Evolutionary conservation across 2,888 invertebrate genomes (phyloP).

Genomic region (Lucinisca nassula): DNA sequence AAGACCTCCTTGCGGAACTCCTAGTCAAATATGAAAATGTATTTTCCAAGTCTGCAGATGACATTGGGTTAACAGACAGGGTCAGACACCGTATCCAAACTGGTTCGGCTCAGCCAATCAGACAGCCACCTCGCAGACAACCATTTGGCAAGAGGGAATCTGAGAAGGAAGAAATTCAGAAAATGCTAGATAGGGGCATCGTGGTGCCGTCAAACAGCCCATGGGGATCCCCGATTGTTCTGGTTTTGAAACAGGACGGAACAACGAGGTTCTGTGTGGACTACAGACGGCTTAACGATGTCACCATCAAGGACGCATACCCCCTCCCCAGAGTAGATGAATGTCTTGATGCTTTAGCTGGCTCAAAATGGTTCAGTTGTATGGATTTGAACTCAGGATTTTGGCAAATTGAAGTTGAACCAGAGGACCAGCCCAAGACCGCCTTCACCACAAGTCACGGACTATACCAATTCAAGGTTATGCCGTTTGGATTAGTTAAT

Average conservation of each 20-base stretch:
- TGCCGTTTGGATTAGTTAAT: slow-evolving; percentile 50
- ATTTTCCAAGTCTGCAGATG: slow-evolving; percentile 45
- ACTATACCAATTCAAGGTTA: slow-evolving; percentile 39
- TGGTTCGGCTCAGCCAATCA: slow-evolving; percentile 33
- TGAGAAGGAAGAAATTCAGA: slow-evolving; percentile 38
- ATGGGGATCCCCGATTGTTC: slow-evolving; percentile 63
- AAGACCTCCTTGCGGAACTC: not conserved
- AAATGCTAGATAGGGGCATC: slow-evolving; percentile 45
- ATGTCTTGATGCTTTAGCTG: slow-evolving; percentile 54
- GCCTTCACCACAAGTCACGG: slow-evolving; percentile 47
- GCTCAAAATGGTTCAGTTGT: slow-evolving; percentile 52
- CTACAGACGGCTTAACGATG: slow-evolving; percentile 44
- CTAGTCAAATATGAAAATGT: slow-evolving; percentile 33
- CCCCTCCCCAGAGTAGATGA: slow-evolving; percentile 62
- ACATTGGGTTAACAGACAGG: slow-evolving; percentile 42
- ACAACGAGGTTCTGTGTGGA: slow-evolving; percentile 53
- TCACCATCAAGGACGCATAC: slow-evolving; percentile 51
- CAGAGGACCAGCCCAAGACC: slow-evolving; percentile 32
- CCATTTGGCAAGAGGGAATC: slow-evolving; percentile 37
- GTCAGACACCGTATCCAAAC: slow-evolving; percentile 48
- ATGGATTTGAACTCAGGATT: slow-evolving; percentile 63
- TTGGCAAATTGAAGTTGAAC: not conserved
- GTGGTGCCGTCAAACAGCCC: slow-evolving; percentile 60
- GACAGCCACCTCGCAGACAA: slow-evolving; percentile 42
- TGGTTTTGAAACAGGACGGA: slow-evolving; percentile 58